Percentiles rank a stretch among this genome's conserved stretches.
Evolutionary conservation across 1,140 invertebrate genomes (phyloP).

Genomic region (Macrobrachium rosenbergii): DNA sequence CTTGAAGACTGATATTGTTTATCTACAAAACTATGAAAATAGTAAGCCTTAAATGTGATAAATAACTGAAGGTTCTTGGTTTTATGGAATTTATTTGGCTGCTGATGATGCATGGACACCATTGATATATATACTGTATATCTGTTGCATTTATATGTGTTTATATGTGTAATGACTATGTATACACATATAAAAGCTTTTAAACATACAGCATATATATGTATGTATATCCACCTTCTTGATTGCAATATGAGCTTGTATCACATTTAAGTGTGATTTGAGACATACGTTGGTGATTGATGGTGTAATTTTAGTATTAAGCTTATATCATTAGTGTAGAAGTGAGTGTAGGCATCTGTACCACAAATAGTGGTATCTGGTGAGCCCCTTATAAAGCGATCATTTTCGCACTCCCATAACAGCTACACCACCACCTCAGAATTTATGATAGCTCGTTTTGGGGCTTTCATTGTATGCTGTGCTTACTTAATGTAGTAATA

Average conservation of each 20-base stretch:
- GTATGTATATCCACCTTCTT: background rate
- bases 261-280: slow-evolving; percentile 27
- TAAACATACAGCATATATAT: too few relatives aligned
- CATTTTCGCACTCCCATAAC: background rate
- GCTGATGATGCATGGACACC: too few relatives aligned
- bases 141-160: too few relatives aligned
- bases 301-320: slow-evolving; percentile 46
- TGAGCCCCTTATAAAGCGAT: background rate
- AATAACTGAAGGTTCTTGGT: too few relatives aligned
- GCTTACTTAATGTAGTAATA: slow-evolving; percentile 50
- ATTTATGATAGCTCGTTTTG: background rate
- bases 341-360: slow-evolving; percentile 22
- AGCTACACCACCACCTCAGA: slow-evolving; percentile 8
- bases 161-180: too few relatives aligned
- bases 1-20: too few relatives aligned
- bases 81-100: too few relatives aligned
- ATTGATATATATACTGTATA: too few relatives aligned
- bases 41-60: too few relatives aligned
- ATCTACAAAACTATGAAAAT: too few relatives aligned
- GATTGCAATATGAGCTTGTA: slow-evolving; percentile 26
- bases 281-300: slow-evolving; percentile 17
- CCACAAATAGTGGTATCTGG: slow-evolving; percentile 1
- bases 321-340: slow-evolving; percentile 30
- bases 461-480: slow-evolving; percentile 42
- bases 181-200: too few relatives aligned